These are phyloP conservation scores for Prosopocoilus inquinatus DNA, from an alignment of 2,888 invertebrate genomes.

Conservation along the genomic window DNA sequence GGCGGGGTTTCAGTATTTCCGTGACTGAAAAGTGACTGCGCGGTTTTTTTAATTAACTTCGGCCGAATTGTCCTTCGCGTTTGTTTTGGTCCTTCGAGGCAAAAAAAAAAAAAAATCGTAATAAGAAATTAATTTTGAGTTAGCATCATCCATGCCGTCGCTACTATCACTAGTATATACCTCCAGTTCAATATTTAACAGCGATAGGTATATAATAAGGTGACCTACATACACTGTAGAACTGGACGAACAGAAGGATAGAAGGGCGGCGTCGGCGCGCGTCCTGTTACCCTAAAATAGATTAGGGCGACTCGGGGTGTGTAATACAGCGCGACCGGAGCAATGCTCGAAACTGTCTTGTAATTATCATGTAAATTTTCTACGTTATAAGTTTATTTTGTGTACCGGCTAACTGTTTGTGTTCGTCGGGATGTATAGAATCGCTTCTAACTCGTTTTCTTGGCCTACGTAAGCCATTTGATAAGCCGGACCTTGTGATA, in stretches of 20 bases:
- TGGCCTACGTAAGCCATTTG: too few species aligned
- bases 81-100: too few species aligned
- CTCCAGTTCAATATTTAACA: constrained; percentile 4
- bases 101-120: too few species aligned
- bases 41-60: too few species aligned
- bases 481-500: too few species aligned
- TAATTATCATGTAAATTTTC: background rate
- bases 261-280: constrained; percentile 43
- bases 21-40: too few species aligned
- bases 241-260: constrained; percentile 24
- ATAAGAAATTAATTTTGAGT: background rate
- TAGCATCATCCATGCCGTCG: background rate
- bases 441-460: too few species aligned
- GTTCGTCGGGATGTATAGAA: too few species aligned
- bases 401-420: too few species aligned
- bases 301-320: constrained; percentile 49
- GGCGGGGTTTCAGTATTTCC: too few species aligned
- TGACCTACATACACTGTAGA: constrained; percentile 17
- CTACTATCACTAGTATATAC: background rate
- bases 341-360: constrained; percentile 9
- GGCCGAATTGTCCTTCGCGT: too few species aligned
- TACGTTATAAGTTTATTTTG: background rate
- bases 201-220: constrained; percentile 1
- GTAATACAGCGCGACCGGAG: constrained; percentile 47
- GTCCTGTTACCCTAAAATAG: constrained; percentile 42